These are phyloP conservation scores for Ceyx margarethae DNA, from an alignment of 2,113 vertebrate species.

Conservation along the genomic window DNA sequence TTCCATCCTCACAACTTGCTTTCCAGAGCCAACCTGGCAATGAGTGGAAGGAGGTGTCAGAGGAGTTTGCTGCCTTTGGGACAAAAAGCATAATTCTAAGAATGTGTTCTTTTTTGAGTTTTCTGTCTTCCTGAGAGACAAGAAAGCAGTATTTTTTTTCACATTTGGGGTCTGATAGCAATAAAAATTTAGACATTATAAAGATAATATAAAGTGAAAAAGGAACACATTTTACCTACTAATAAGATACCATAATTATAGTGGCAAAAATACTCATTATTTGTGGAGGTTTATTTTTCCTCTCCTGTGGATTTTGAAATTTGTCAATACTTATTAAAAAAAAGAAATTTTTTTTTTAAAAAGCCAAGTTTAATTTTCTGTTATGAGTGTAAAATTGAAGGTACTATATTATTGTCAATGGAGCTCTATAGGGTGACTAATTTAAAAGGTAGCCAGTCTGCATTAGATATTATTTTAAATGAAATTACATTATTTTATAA, in stretches of 20 bases:
- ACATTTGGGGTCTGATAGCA: not conserved
- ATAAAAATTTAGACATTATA: not conserved
- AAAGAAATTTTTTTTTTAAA: too few relatives aligned
- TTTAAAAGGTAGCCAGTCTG: not conserved
- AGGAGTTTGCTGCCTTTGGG: not conserved
- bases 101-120: not conserved
- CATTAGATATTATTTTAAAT: conserved; percentile 19
- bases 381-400: not conserved
- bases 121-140: not conserved
- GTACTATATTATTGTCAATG: not conserved
- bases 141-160: not conserved
- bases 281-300: not conserved
- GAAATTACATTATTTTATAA: not conserved
- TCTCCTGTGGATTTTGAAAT: not conserved
- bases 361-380: not conserved
- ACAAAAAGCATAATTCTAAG: conserved; percentile 3
- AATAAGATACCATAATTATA: not conserved
- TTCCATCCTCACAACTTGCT: not conserved
- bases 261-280: not conserved
- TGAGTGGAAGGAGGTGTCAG: not conserved
- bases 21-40: not conserved
- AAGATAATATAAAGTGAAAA: not conserved
- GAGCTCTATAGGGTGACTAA: not conserved
- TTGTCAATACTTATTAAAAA: not conserved
- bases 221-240: not conserved